Base-by-base conservation (phyloP, 2,797 vertebrate genomes). In the Adelosebastes latens region DNA sequence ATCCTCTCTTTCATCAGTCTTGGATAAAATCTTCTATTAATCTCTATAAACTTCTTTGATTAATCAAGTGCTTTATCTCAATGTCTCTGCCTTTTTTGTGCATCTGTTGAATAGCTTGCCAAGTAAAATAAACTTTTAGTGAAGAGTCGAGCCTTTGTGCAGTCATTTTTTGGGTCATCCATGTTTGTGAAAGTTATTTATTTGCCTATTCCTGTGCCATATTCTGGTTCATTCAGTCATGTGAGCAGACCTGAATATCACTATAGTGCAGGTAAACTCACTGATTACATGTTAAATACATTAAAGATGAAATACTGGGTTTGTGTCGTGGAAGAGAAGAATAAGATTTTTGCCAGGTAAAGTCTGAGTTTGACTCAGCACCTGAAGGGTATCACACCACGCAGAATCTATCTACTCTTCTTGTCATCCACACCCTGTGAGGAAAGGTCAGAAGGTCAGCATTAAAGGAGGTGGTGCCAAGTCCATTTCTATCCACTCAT, bases 51-150 rank as follows among this genome's bases (percentile, higher is more conserved):
- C 12, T 6, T 14, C 65, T 88, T 86, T 89, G 75, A 91, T 90
- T 84, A 69, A 88, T 78, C 63, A 63, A 82, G 42, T 55, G 39
- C 65, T 83, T 85, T 87, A 79, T 88, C 61, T 83, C 60, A 59
- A 0, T 78, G 63, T 70, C 25, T 63, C 31, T 82, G 76, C 62
- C 9, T 46, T 79, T 75, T 82, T 64, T 84, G 42, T 87, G 75
- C 53, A 75, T 80, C 32, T 88, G 70, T 76, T 77, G 22, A 82
- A 77, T 34, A 78, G 22, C 27, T 74, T 81, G 61, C 79, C 49
- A 92, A 92, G 53, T 83, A 65, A 85, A 94, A 93, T 88, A 92
- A 90, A 93, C 49, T 65, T 84, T 59, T 14, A 86, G 52, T 72
- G 25, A 84, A 73, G 42, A 77, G 46, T 60, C 2, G 49, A 82